phyloP scores from a whole-genome alignment of 2,113 vertebrate species.

The Pituophis catenifer region DNA sequence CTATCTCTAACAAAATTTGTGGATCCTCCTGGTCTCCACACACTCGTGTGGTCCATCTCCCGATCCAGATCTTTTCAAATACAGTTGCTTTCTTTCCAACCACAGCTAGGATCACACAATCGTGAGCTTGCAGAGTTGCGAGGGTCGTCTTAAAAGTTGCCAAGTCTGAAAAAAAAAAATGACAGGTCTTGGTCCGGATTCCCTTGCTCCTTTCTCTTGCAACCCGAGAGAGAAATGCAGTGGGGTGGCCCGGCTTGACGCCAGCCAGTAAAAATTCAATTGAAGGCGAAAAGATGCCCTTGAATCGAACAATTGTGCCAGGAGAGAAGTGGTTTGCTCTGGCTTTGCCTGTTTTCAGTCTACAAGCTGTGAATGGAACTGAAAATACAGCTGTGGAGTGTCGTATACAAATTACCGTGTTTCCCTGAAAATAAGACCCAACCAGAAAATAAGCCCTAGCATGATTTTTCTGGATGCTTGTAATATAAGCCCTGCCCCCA shows the following conservation, averaged over 20 bases:
- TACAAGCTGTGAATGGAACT: not conserved
- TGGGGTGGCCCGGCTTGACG: not conserved
- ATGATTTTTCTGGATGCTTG: too few species aligned
- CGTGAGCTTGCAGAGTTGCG: not conserved
- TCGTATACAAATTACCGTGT: not conserved
- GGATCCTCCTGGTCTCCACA: not conserved
- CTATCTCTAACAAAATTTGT: not conserved
- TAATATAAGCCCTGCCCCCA: too few species aligned
- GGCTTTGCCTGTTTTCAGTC: not conserved
- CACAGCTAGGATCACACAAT: not conserved
- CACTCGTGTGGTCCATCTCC: not conserved
- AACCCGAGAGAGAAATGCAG: not conserved
- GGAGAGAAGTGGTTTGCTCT: not conserved
- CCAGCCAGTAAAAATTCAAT: not conserved
- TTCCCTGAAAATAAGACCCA: too few species aligned
- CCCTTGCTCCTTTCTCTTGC: not conserved
- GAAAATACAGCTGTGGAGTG: not conserved
- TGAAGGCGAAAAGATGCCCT: not conserved
- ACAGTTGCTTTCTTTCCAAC: not conserved
- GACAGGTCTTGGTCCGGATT: rapidly evolving
- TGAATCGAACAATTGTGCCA: not conserved
- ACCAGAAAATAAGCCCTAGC: too few species aligned
- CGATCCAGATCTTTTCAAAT: not conserved
- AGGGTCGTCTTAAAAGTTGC: not conserved
- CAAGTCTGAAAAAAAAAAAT: not conserved